Base-by-base conservation (phyloP, 2,888 invertebrate genomes). In the Erpobdella octoculata region DNA sequence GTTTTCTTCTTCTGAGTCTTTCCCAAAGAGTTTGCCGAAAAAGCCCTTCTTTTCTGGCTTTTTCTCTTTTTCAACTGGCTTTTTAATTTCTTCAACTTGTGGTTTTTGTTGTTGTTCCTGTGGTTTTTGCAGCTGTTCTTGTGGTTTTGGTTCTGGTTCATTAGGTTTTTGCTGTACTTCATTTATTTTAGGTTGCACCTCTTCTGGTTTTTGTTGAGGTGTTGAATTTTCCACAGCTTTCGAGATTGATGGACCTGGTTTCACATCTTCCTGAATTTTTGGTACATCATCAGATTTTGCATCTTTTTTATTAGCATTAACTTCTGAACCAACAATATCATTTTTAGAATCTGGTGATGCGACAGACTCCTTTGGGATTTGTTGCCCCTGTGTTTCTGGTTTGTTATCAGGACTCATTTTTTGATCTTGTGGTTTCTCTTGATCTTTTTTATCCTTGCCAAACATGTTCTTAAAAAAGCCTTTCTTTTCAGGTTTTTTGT, bases 391-490 rank as follows among this genome's bases (percentile, higher is more conserved):
- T 12, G 48, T 21, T 53, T 53, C 28, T n/a, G 53, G 21, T 53
- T 2, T 9, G 21, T 21, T 21, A 25, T 53, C 53, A 25, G 21
- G 21, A 25, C 28, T 53, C 53, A 25, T n/a, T n/a, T n/a, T n/a
- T n/a, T n/a, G 9, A 9, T 9, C 8, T 31, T 64, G 33, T 6
- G 15, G 28, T 8, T 31, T 18, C 21, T 65, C 37, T 33, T 31
- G 33, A 33, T 58, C 36, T 5, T 69, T 35, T 4, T 69, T 36
- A 35, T 48, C 36, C 9, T 69, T 48, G 53, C 69, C 46, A 36
- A 69, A 69, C 28, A 62, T 28, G 28, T 35, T 35, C n/a, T 21
- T 33, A 36, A 69, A 69, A 58, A 69, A 69, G 31, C 69, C 69
- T 28, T 46, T 35, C 48, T 69, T 69, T 31, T 69, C 62, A 4